Base-by-base conservation (phyloP, 2,888 invertebrate genomes). In the Uropetala carovei region DNA sequence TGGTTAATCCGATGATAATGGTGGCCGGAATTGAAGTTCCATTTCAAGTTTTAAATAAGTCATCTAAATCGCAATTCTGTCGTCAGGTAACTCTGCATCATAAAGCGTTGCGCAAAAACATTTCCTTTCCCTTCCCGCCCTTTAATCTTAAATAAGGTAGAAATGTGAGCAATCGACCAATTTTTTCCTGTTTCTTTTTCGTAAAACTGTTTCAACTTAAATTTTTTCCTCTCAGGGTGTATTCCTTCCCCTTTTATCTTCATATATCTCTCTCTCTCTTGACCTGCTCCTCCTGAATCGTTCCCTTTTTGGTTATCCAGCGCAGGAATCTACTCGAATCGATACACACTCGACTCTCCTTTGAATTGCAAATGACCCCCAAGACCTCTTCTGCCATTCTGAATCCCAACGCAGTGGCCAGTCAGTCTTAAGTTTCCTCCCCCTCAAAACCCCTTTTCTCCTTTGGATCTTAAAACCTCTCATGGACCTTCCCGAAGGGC, bases 311-410 rank as follows among this genome's bases (percentile, higher is more conserved):
- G 43, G 64, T 64, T 68, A n/a, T 64, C 64, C 30, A 18, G 89
- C 18, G 16, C 43, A 64, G 64, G 89, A 43, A 89, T 64, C 64
- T 43, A 18, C 60, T 11, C 7, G 43, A 89, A 68, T 89, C 89
- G 89, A 89, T 89, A n/a, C 56, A n/a, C 56, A 43, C 64, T 89
- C n/a, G 64, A 64, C 89, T 60, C 30, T 59, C 60, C 58, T 89
- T 89, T 89, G 89, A 89, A 89, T 89, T 89, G 64, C 89, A 89
- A 89, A 89, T 89, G 64, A 43, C n/a, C 89, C 43, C 64, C 64
- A n/a, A 89, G 43, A n/a, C 64, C 64, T 30, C 18, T 9, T 43
- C 30, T 89, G 89, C 89, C 89, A 89, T 89, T 86, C 86, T 22
- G 60, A 86, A 86, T 86, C 30, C 89, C 43, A 89, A 64, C 64